Evolutionary conservation across 2,797 vertebrate genomes (phyloP).

Genomic region (Cyprinodon diabolis): DNA sequence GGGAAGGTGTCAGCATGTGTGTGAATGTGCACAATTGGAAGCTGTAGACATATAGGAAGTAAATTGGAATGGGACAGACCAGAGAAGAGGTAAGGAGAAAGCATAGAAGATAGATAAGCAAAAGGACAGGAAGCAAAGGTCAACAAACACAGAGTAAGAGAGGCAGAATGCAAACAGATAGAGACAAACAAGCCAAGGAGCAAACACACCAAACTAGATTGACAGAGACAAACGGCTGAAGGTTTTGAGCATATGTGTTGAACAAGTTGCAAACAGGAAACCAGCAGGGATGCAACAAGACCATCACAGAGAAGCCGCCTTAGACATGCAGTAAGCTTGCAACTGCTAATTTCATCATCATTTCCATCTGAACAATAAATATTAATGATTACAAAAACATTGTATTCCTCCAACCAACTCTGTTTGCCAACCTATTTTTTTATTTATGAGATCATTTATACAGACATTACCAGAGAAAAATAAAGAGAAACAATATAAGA

Average conservation of each 20-base stretch:
- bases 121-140: constrained; percentile 63
- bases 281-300: neutral
- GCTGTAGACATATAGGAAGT: constrained; percentile 53
- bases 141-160: constrained; percentile 69
- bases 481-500: neutral
- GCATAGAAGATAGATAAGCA: constrained; percentile 49
- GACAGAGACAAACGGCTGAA: constrained; percentile 42
- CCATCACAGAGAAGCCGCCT: neutral
- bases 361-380: neutral
- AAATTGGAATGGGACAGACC: constrained; percentile 61
- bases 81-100: constrained; percentile 33
- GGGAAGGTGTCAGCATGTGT: constrained; percentile 47
- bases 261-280: constrained; percentile 6
- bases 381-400: neutral
- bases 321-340: neutral
- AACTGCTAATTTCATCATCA: neutral
- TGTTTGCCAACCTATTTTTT: no score
- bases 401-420: no score
- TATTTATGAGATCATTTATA: neutral
- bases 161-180: constrained; percentile 63
- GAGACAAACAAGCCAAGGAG: constrained; percentile 61
- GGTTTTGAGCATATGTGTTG: constrained; percentile 24
- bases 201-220: constrained; percentile 51
- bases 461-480: neutral
- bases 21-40: constrained; percentile 60